Conservation (phyloP, 2,797 vertebrate species). For the Chaetophractus vellerosus region DNA sequence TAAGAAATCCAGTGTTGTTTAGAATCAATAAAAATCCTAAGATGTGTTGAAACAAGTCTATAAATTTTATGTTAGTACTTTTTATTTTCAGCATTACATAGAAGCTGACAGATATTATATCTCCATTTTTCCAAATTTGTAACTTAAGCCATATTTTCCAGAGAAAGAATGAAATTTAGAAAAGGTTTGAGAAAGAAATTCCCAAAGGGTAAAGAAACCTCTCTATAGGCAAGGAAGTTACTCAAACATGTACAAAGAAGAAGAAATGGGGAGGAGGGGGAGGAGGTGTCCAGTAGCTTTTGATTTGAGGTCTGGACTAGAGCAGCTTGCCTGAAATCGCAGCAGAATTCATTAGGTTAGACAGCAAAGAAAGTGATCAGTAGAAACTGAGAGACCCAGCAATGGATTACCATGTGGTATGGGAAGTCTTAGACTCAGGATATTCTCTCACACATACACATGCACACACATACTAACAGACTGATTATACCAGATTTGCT, state of each 20-base stretch:
- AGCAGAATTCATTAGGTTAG: background rate
- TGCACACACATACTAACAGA: background rate
- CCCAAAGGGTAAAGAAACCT: constrained; percentile 16
- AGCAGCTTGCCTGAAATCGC: background rate
- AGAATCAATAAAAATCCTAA: background rate
- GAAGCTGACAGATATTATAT: background rate
- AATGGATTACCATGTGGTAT: background rate
- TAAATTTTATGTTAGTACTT: constrained; percentile 11
- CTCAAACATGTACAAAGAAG: background rate
- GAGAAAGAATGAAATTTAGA: constrained; percentile 21
- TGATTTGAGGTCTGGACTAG: background rate
- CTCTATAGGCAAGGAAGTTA: background rate
- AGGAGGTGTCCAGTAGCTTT: background rate
- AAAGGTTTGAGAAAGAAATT: constrained; percentile 39
- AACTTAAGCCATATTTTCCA: constrained; percentile 33
- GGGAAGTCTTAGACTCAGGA: background rate
- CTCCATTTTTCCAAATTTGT: background rate
- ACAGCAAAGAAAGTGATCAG: background rate
- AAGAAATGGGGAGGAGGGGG: background rate
- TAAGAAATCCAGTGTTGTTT: constrained; percentile 35
- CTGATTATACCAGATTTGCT: background rate
- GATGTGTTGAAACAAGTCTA: background rate
- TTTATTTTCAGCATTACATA: constrained; percentile 51
- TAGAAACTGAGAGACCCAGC: background rate
- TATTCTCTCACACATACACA: background rate